phyloP scores from a whole-genome alignment of 2,113 vertebrate genomes.

The Daubentonia madagascariensis region DNA sequence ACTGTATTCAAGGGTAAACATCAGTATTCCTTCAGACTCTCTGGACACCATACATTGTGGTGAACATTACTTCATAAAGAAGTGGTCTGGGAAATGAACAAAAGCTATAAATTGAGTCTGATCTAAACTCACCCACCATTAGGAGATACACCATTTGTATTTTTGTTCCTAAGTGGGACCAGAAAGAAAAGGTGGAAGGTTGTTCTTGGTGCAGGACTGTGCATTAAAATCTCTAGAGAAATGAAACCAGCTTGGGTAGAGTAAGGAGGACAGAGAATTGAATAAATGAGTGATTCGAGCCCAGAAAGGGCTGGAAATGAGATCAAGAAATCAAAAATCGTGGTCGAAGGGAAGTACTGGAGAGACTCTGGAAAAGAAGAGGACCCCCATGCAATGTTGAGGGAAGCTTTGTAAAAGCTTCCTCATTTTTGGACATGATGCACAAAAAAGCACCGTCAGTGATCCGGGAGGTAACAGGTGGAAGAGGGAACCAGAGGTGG shows the following conservation, averaged over 20 bases:
- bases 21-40: background rate
- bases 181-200: background rate
- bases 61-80: background rate
- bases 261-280: background rate
- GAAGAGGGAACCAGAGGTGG: background rate
- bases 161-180: background rate
- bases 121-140: background rate
- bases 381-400: background rate
- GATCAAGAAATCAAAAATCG: background rate
- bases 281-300: background rate
- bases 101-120: background rate
- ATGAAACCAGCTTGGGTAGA: background rate
- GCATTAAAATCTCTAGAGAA: background rate
- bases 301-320: background rate
- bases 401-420: background rate
- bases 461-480: background rate
- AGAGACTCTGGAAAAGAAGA: background rate
- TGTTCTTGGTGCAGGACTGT: background rate
- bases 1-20: conserved; percentile 18
- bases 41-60: background rate
- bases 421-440: background rate
- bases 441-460: background rate
- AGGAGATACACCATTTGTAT: background rate
- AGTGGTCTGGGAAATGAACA: background rate
- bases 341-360: background rate